Evolutionary conservation across 2,113 vertebrate genomes (phyloP).

Genomic region (Grantiella picta): DNA sequence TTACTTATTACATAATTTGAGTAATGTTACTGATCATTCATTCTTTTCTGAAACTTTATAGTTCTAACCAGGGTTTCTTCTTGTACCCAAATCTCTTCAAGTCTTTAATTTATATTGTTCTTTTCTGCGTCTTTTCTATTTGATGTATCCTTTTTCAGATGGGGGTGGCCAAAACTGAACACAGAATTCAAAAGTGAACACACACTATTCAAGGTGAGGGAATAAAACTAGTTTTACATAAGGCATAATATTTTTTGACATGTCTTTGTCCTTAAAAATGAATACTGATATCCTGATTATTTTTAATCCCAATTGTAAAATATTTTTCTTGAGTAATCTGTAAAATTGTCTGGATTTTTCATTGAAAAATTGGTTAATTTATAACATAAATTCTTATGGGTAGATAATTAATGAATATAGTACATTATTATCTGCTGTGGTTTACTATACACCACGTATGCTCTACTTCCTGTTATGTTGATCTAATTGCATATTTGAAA

Average conservation of each 20-base stretch:
- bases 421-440: neutral
- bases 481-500: neutral
- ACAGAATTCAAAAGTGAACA: slow-evolving; percentile 66
- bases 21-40: neutral
- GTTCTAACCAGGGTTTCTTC: slow-evolving; percentile 28
- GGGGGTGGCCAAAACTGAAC: slow-evolving; percentile 64
- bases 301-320: neutral
- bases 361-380: neutral
- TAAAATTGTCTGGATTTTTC: neutral
- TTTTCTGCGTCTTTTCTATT: slow-evolving; percentile 63
- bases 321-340: neutral
- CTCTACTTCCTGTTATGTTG: neutral
- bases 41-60: slow-evolving; percentile 5
- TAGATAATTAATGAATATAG: neutral
- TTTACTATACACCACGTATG: neutral
- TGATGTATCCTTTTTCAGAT: slow-evolving; percentile 69
- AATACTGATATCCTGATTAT: neutral
- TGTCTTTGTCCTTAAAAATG: slow-evolving; percentile 7
- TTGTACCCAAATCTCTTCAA: neutral
- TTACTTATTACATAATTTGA: neutral
- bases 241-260: slow-evolving; percentile 2
- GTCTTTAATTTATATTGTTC: slow-evolving; percentile 41
- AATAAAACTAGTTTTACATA: slow-evolving; percentile 47
- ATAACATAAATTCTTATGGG: neutral
- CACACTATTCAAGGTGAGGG: slow-evolving; percentile 64